Base-by-base conservation (phyloP, 2,888 invertebrate genomes). In the Seira ritae region DNA sequence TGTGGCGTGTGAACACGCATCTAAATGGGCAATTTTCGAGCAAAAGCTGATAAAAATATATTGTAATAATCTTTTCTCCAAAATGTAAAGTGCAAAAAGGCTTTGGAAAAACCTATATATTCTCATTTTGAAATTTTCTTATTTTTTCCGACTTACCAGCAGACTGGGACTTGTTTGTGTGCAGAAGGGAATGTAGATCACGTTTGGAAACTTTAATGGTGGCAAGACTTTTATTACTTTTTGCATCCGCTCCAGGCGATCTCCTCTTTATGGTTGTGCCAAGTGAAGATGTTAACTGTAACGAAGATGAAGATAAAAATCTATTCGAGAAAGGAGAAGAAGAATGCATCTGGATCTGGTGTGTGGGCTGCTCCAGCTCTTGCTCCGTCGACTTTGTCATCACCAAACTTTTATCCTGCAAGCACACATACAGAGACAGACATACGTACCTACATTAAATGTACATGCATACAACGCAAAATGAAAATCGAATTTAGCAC, bases 1-100 rank as follows among this genome's bases (percentile, higher is more conserved):
- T 50, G 50, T 50, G 50, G 50, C 50, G 50, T 50, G 50, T 50
- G 50, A 50, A 50, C 50, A 50, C 50, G 50, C 50, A 50, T 50
- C 50, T n/a, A 50, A 50, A 50, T 50, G 50, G 50, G 15, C 50
- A n/a, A 50, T 50, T 50, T 50, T 50, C 1, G 50, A n/a, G 50
- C 12, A n/a, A 50, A n/a, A 50, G 17, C 50, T 15, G 6, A 50
- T 50, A 50, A 50, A 50, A 50, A 50, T 50, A 50, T 50, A 50
- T 50, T n/a, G 17, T 50, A n/a, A 50, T 50, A 50, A 50, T 50
- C 50, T 50, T 50, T 12, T n/a, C 17, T 2, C 2, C 3, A 50
- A 15, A 50, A 50, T 15, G n/a, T 50, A 15, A 50, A 50, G 2
- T 50, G 12, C n/a, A n/a, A 50, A n/a, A 50, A 15, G 3, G 50